These are phyloP conservation scores for Heteractis magnifica DNA, from an alignment of 92 coral and sea anemone genomes.

Conservation along the genomic window DNA sequence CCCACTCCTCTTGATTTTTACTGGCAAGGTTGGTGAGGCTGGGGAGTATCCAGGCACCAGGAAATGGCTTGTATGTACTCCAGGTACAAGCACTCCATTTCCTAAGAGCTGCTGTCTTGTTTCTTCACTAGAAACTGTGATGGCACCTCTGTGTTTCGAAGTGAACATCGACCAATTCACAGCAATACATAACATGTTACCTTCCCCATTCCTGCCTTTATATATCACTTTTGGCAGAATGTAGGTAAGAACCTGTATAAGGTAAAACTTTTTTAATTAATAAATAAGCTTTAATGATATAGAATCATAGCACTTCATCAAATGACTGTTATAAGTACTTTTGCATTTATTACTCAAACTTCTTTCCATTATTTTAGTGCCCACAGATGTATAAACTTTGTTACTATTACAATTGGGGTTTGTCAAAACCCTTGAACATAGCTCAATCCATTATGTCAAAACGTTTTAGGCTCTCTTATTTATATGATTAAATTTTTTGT, in stretches of 20 bases:
- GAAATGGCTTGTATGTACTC: conserved; percentile 12
- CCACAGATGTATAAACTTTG: too few species aligned
- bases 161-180: conserved; percentile 15
- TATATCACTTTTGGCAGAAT: conserved; percentile 9
- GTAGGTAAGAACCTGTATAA: conserved; percentile 18
- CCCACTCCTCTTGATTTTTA: conserved; percentile 18
- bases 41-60: conserved; percentile 18
- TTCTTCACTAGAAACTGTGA: conserved; percentile 2
- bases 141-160: conserved; percentile 6
- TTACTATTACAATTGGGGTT: too few species aligned
- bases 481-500: too few species aligned
- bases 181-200: conserved; percentile 9
- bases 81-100: conserved; percentile 18
- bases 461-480: too few species aligned
- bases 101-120: conserved; percentile 5
- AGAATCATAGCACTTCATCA: too few species aligned
- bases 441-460: too few species aligned
- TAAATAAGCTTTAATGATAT: not conserved
- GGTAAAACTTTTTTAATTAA: conserved; percentile 3
- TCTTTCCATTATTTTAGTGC: too few species aligned
- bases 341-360: too few species aligned
- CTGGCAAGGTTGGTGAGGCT: conserved; percentile 1
- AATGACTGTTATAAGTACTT: too few species aligned
- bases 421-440: too few species aligned
- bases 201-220: conserved; percentile 3